Evolutionary conservation across 2,888 invertebrate species (phyloP).

Genomic region (Hypercompe scribonia): DNA sequence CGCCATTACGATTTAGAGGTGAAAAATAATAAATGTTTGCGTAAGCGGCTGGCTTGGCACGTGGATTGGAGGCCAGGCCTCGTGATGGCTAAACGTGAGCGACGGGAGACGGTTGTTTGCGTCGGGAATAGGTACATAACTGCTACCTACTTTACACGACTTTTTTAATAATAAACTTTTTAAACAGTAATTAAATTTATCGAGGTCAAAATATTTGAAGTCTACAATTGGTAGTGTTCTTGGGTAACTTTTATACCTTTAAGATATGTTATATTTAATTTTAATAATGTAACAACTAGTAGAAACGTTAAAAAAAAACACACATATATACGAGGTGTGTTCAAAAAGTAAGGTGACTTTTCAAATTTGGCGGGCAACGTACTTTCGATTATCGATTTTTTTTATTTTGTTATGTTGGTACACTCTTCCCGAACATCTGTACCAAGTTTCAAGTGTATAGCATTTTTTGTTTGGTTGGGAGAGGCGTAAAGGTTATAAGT

Average conservation of each 20-base stretch:
- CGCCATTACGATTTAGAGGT: constrained; percentile 50
- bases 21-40: constrained; percentile 64
- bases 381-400: too few species aligned
- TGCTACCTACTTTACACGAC: constrained; percentile 32
- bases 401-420: too few species aligned
- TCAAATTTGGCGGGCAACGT: too few species aligned
- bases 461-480: too few species aligned
- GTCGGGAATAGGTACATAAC: constrained; percentile 42
- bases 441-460: too few species aligned
- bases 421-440: too few species aligned
- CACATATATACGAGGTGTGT: too few species aligned
- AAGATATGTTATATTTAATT: too few species aligned
- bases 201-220: constrained; percentile 3
- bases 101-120: constrained; percentile 24
- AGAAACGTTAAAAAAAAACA: too few species aligned
- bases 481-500: too few species aligned
- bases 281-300: too few species aligned
- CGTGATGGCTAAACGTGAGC: constrained; percentile 74
- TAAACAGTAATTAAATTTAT: constrained; percentile 15
- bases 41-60: constrained; percentile 56
- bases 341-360: too few species aligned
- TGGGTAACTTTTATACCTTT: not conserved
- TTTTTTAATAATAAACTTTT: constrained; percentile 17
- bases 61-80: constrained; percentile 59
- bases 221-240: not conserved